Conservation (phyloP, 2,888 invertebrate species). For the Drosophila merina region DNA sequence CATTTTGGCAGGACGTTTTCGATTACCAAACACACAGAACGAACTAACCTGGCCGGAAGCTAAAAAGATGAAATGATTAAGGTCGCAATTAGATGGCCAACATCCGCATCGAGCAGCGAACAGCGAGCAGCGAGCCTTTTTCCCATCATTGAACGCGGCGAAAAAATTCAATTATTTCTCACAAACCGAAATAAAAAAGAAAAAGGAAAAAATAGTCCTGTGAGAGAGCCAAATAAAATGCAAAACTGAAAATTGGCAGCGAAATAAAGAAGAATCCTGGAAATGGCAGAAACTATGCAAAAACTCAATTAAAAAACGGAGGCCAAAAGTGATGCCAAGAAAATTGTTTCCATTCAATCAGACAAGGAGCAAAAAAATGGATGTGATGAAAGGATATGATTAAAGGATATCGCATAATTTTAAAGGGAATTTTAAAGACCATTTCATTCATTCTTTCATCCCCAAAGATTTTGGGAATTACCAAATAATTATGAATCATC, state of each 20-base stretch:
- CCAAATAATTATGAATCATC: slow-evolving; percentile 36
- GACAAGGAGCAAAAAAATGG: background rate
- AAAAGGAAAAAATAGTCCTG: slow-evolving; percentile 3
- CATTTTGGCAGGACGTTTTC: slow-evolving; percentile 42
- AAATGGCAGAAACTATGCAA: slow-evolving; percentile 40
- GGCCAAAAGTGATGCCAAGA: slow-evolving; percentile 5
- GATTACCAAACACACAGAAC: slow-evolving; percentile 40
- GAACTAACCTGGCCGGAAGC: slow-evolving; percentile 66
- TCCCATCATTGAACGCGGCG: slow-evolving; percentile 8
- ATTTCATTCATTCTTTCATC: background rate
- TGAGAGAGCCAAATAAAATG: slow-evolving; percentile 21
- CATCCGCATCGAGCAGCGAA: slow-evolving; percentile 19
- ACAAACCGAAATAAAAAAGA: slow-evolving; percentile 9
- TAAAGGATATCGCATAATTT: background rate
- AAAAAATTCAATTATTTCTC: slow-evolving; percentile 38
- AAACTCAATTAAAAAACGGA: slow-evolving; percentile 45
- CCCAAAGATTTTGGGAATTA: slow-evolving; percentile 8
- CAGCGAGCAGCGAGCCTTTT: background rate
- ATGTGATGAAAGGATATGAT: no score
- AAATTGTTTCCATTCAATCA: slow-evolving; percentile 41
- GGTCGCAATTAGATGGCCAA: slow-evolving; percentile 59
- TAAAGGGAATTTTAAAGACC: background rate
- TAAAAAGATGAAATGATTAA: slow-evolving; percentile 68
- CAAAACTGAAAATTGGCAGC: slow-evolving; percentile 34
- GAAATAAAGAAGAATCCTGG: slow-evolving; percentile 33